A percentile compares a stretch with the other conserved stretches of the same genome.
Evolutionary conservation across 2,888 invertebrate species (phyloP).

Genomic region (Plusia festucae): DNA sequence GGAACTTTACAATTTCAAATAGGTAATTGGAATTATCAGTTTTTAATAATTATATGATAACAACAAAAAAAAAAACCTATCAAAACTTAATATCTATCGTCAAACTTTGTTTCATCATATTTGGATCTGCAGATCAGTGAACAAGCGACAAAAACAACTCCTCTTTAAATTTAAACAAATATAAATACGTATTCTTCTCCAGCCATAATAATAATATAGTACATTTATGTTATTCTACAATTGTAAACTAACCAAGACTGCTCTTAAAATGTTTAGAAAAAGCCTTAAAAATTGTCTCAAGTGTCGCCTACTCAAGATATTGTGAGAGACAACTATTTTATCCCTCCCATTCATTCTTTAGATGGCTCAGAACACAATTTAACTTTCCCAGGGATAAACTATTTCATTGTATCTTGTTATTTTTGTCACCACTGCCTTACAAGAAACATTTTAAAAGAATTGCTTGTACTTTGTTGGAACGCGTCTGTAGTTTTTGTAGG

Average conservation of each 20-base stretch:
- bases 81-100: too few species aligned
- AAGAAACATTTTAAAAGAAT: not conserved
- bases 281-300: slow-evolving; percentile 15
- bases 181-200: not conserved
- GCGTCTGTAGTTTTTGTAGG: not conserved
- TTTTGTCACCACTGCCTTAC: slow-evolving; percentile 5
- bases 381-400: slow-evolving; percentile 34
- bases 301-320: slow-evolving; percentile 36
- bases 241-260: slow-evolving; percentile 1
- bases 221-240: not conserved
- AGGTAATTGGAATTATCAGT: too few species aligned
- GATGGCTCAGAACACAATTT: slow-evolving; percentile 42
- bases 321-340: slow-evolving; percentile 12
- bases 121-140: too few species aligned
- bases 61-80: too few species aligned
- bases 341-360: slow-evolving; percentile 27
- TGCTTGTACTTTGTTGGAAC: not conserved
- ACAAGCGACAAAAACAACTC: too few species aligned
- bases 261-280: slow-evolving; percentile 19
- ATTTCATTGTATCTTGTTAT: slow-evolving; percentile 15
- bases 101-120: too few species aligned
- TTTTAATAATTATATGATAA: too few species aligned
- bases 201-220: not conserved
- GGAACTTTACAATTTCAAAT: too few species aligned
- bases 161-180: not conserved